phyloP scores from a whole-genome alignment of 2,888 invertebrate species.

The Toxonevra muliebris region DNA sequence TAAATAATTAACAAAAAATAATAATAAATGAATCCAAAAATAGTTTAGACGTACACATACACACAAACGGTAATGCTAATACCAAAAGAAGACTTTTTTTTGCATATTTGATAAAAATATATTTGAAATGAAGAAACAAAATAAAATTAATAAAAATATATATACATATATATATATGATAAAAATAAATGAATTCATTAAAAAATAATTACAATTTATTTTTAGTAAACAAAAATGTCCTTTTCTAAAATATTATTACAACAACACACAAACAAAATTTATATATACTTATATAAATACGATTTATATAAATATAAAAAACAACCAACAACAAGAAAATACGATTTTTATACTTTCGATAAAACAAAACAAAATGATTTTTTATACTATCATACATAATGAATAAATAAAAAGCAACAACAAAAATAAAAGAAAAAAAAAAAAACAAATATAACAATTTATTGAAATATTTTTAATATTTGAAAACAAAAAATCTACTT shows the following conservation, averaged over 20 bases:
- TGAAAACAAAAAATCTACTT: background rate
- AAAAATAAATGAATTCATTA: slow-evolving; percentile 21
- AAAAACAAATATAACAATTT: background rate
- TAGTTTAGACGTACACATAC: slow-evolving; percentile 8
- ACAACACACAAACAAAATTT: slow-evolving; percentile 15
- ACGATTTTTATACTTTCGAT: slow-evolving; percentile 53
- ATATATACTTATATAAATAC: background rate
- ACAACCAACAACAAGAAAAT: slow-evolving; percentile 9
- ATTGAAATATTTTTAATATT: too few species aligned
- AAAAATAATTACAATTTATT: slow-evolving; percentile 31
- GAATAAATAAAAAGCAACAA: slow-evolving; percentile 39
- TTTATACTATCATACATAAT: slow-evolving; percentile 25
- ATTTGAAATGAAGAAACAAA: slow-evolving; percentile 23
- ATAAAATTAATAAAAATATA: background rate
- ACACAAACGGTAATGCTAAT: slow-evolving; percentile 31
- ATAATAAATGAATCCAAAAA: slow-evolving; percentile 16
- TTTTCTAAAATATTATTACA: slow-evolving; percentile 1
- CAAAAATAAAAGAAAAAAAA: slow-evolving; percentile 30
- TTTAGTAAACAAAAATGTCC: slow-evolving; percentile 24
- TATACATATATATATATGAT: slow-evolving; percentile 2
- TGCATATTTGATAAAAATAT: slow-evolving; percentile 40
- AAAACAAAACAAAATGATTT: slow-evolving; percentile 38
- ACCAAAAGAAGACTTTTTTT: slow-evolving; percentile 37
- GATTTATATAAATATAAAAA: slow-evolving; percentile 7
- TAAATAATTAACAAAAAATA: slow-evolving; percentile 12